These are phyloP conservation scores for Ormyrus rosae DNA, from an alignment of 2,888 invertebrate genomes.

Conservation along the genomic window DNA sequence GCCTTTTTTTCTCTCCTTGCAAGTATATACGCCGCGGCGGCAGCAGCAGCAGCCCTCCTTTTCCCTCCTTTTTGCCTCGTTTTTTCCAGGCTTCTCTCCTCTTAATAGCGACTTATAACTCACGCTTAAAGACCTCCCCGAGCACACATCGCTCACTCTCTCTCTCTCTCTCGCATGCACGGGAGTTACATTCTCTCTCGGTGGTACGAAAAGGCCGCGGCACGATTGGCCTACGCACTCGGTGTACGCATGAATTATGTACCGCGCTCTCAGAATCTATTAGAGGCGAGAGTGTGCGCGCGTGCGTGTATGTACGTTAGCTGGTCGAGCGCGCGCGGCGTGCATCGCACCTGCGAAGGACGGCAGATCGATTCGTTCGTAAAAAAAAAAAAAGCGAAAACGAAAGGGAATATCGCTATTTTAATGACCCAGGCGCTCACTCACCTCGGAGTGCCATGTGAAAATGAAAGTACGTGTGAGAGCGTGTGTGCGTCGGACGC, in stretches of 20 bases:
- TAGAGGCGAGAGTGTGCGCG: slow-evolving; percentile 21
- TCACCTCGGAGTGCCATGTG: slow-evolving; percentile 26
- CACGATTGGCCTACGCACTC: slow-evolving; percentile 49
- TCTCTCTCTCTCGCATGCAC: neutral
- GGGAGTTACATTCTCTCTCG: neutral
- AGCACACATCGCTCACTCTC: no score
- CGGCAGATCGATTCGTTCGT: slow-evolving; percentile 40
- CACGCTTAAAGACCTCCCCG: slow-evolving; percentile 2
- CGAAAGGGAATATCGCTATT: slow-evolving; percentile 54
- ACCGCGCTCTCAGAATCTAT: slow-evolving; percentile 52
- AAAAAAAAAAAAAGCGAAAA: slow-evolving; percentile 42
- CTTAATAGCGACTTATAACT: slow-evolving; percentile 41
- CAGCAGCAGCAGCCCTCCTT: slow-evolving; percentile 14
- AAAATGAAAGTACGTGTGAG: slow-evolving; percentile 46
- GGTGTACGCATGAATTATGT: slow-evolving; percentile 51
- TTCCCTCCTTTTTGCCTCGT: neutral
- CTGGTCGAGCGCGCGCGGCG: neutral
- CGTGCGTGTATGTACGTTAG: neutral
- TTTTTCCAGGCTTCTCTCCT: slow-evolving; percentile 1
- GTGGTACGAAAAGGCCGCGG: slow-evolving; percentile 21
- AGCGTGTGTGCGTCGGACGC: neutral
- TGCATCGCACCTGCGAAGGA: slow-evolving; percentile 38
- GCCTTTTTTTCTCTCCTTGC: neutral
- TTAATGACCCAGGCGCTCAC: slow-evolving; percentile 47
- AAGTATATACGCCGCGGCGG: neutral